Conservation (phyloP, 2,113 vertebrate species). For the Cololabis saira region DNA sequence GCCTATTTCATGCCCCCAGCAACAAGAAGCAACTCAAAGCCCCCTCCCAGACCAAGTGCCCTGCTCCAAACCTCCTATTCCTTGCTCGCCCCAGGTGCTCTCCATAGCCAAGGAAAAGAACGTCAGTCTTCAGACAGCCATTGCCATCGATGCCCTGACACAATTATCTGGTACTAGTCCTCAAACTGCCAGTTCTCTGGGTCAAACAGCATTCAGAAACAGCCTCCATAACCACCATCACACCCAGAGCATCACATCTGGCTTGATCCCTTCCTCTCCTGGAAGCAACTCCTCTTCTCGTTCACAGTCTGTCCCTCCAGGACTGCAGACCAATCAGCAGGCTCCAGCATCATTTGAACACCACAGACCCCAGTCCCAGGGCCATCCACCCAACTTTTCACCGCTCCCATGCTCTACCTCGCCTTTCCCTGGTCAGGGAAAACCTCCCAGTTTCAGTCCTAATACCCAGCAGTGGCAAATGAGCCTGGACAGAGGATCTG, state of each 20-base stretch:
- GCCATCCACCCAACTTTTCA: slow-evolving; percentile 66
- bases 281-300: slow-evolving; percentile 62
- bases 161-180: slow-evolving; percentile 89
- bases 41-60: slow-evolving; percentile 61
- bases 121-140: slow-evolving; percentile 94
- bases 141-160: slow-evolving; percentile 95
- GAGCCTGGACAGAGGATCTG: slow-evolving; percentile 63
- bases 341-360: slow-evolving; percentile 71
- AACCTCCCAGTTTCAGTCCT: slow-evolving; percentile 53
- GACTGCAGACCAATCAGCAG: slow-evolving; percentile 68
- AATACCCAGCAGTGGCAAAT: slow-evolving; percentile 73
- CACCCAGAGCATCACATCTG: slow-evolving; percentile 38
- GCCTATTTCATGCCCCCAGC: slow-evolving; percentile 56
- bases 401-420: slow-evolving; percentile 76
- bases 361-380: slow-evolving; percentile 78
- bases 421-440: slow-evolving; percentile 70
- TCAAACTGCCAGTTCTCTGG: slow-evolving; percentile 67
- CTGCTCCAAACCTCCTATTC: slow-evolving; percentile 82
- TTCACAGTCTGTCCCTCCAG: slow-evolving; percentile 77
- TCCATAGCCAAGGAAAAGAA: slow-evolving; percentile 97
- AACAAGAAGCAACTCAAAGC: slow-evolving; percentile 52
- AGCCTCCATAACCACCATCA: slow-evolving; percentile 71
- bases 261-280: slow-evolving; percentile 52
- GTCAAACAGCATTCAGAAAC: slow-evolving; percentile 62
- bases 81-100: slow-evolving; percentile 91